phyloP scores from a whole-genome alignment of 2,797 vertebrate genomes.

The Urocyon cinereoargenteus region DNA sequence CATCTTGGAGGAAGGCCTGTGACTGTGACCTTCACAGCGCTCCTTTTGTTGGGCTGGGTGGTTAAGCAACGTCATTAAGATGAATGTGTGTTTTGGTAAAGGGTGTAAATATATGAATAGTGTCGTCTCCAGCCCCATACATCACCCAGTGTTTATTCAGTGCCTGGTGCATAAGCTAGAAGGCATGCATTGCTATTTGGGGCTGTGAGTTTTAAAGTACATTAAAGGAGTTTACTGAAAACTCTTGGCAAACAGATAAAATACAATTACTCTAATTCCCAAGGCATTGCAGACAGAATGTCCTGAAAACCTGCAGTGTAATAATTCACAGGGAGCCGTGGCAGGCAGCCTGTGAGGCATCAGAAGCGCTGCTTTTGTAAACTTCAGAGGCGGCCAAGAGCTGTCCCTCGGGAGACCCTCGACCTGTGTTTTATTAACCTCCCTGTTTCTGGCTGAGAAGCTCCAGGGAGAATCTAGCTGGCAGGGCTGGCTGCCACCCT shows the following conservation, averaged over 20 bases:
- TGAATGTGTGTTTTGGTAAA: conserved; percentile 80
- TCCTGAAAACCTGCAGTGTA: conserved; percentile 74
- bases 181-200: conserved; percentile 58
- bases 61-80: conserved; percentile 67
- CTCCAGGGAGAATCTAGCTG: background rate
- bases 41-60: background rate
- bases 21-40: conserved; percentile 65
- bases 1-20: background rate
- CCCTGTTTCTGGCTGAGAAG: conserved; percentile 21
- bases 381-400: conserved; percentile 67
- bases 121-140: conserved; percentile 65
- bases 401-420: conserved; percentile 47
- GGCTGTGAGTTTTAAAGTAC: conserved; percentile 47
- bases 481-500: background rate
- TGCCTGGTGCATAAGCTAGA: conserved; percentile 39
- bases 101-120: conserved; percentile 72
- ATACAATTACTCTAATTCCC: conserved; percentile 72
- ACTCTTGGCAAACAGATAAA: conserved; percentile 83
- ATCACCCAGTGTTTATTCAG: conserved; percentile 75
- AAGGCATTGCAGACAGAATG: conserved; percentile 60
- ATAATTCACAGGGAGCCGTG: conserved; percentile 67
- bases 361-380: conserved; percentile 62
- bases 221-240: conserved; percentile 81
- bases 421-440: conserved; percentile 61
- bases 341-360: conserved; percentile 60